A percentile compares a stretch with the other conserved stretches of the same genome.
Evolutionary conservation across 2,797 vertebrate genomes (phyloP).

Genomic region (Tragopan temminckii): DNA sequence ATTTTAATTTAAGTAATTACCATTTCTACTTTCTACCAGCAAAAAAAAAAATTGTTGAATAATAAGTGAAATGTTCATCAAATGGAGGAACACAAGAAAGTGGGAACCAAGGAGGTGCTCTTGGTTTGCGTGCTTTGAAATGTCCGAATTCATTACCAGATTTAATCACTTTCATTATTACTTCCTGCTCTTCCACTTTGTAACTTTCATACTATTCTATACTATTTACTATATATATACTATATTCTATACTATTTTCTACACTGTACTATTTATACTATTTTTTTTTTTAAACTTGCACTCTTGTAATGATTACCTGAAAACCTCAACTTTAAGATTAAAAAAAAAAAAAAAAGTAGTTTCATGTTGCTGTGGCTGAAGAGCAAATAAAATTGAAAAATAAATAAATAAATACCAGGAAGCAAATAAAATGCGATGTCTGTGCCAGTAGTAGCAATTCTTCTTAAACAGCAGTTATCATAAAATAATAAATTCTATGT

Average conservation of each 20-base stretch:
- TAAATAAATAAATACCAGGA: not conserved
- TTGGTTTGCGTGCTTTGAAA: not conserved
- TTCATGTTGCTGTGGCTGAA: not conserved
- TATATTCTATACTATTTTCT: too few species aligned
- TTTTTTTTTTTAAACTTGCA: not conserved
- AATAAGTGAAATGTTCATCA: not conserved
- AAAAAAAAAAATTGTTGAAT: not conserved
- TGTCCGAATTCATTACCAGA: not conserved
- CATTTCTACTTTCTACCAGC: not conserved
- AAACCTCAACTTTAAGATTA: not conserved
- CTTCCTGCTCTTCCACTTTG: not conserved
- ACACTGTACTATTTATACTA: too few species aligned
- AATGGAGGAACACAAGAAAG: not conserved
- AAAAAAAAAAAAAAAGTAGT: not conserved
- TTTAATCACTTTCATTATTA: not conserved
- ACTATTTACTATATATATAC: too few species aligned
- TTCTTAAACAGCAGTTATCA: not conserved
- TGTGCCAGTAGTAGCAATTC: not conserved
- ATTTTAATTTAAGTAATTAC: not conserved
- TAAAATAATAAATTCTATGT: not conserved
- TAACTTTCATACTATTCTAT: not conserved
- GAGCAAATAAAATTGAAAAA: not conserved
- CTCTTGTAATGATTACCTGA: not conserved
- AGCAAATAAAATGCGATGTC: not conserved
- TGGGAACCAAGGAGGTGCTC: accelerated